phyloP scores from a whole-genome alignment of 2,888 invertebrate genomes.

The Heteromyza rotundicornis region DNA sequence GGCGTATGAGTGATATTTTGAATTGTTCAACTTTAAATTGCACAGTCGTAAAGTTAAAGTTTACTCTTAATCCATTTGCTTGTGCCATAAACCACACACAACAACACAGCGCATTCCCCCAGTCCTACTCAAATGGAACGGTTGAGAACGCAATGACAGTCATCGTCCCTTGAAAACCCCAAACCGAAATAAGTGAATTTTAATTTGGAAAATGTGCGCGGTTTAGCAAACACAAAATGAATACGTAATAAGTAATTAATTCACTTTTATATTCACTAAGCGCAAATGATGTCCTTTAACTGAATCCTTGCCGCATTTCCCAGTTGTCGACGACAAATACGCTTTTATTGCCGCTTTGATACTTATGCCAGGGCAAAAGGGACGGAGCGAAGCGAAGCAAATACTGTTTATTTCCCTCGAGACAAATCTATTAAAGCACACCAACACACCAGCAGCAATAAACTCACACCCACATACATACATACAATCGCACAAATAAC shows the following conservation, averaged over 20 bases:
- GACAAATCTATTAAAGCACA: conserved; percentile 38
- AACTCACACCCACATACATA: not conserved
- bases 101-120: too few relatives aligned
- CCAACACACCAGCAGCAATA: conserved; percentile 8
- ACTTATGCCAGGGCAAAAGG: not conserved
- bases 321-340: not conserved
- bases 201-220: conserved; percentile 21
- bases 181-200: conserved; percentile 18
- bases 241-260: conserved; percentile 22
- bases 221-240: conserved; percentile 18
- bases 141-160: too few relatives aligned
- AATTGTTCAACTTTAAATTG: too few relatives aligned
- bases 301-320: not conserved
- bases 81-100: too few relatives aligned
- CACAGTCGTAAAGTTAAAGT: too few relatives aligned
- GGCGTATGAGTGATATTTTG: too few relatives aligned
- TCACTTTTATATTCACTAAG: conserved; percentile 20
- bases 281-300: conserved; percentile 17
- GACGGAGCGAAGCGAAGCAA: conserved; percentile 1
- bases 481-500: not conserved
- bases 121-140: too few relatives aligned
- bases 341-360: conserved; percentile 14
- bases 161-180: too few relatives aligned
- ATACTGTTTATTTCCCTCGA: conserved; percentile 33
- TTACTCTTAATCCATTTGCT: too few relatives aligned